Evolutionary conservation across 2,113 vertebrate species (phyloP).

Genomic region (Leucopsar rothschildi): DNA sequence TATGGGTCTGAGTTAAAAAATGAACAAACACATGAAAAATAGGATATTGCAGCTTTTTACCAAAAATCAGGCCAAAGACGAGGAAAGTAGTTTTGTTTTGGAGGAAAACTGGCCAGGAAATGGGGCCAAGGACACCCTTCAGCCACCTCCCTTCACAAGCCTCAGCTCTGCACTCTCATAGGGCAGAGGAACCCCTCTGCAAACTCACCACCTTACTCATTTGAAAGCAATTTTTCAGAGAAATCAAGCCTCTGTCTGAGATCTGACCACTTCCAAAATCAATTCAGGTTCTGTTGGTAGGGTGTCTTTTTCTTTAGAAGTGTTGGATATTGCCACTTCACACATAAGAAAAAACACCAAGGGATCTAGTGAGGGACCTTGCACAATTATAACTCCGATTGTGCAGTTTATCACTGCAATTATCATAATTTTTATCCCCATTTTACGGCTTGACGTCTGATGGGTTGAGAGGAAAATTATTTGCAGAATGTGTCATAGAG

Average conservation of each 20-base stretch:
- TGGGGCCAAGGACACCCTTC: rapidly evolving
- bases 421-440: background rate
- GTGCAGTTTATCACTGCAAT: background rate
- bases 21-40: background rate
- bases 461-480: background rate
- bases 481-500: background rate
- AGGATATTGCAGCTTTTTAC: background rate
- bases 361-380: background rate
- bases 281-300: background rate
- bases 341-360: background rate
- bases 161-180: rapidly evolving
- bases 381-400: background rate
- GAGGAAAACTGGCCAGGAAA: background rate
- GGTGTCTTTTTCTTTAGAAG: background rate
- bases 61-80: background rate
- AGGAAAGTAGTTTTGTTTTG: background rate
- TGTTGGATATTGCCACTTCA: background rate
- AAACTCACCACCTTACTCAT: background rate
- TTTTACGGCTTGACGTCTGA: background rate
- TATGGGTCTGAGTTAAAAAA: background rate
- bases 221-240: background rate
- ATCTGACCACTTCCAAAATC: background rate
- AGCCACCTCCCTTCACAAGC: background rate
- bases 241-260: background rate
- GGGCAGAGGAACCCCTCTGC: background rate